These are phyloP conservation scores for Brotula barbata DNA, from an alignment of 2,797 vertebrate species.

Conservation along the genomic window DNA sequence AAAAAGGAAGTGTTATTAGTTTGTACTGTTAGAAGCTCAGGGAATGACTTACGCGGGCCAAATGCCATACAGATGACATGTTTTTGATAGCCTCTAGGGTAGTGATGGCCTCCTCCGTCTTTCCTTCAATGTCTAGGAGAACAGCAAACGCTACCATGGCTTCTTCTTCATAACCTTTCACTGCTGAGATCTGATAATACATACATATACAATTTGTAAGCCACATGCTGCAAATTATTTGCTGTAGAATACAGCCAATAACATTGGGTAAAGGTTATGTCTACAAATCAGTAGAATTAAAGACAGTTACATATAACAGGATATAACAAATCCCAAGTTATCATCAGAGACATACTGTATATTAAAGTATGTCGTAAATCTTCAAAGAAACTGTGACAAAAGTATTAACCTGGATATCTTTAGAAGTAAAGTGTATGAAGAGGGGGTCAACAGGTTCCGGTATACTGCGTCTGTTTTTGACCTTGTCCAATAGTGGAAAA, in stretches of 20 bases:
- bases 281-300: not conserved
- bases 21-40: not conserved
- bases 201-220: not conserved
- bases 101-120: conserved; percentile 88
- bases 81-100: conserved; percentile 90
- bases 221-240: no score
- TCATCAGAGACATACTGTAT: no score
- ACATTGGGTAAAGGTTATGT: not conserved
- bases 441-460: conserved; percentile 92
- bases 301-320: no score
- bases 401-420: conserved; percentile 88
- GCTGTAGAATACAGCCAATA: no score
- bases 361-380: no score
- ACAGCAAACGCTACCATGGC: conserved; percentile 85
- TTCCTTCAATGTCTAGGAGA: conserved; percentile 91
- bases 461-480: conserved; percentile 87
- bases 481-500: conserved; percentile 85
- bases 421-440: conserved; percentile 91
- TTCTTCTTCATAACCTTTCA: conserved; percentile 86
- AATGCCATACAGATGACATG: conserved; percentile 90
- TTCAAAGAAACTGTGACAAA: not conserved
- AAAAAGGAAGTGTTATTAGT: not conserved
- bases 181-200: conserved; percentile 78
- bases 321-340: no score
- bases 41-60: conserved; percentile 84